Conservation (phyloP, 2,797 vertebrate species). For the Intellagama lesueurii region DNA sequence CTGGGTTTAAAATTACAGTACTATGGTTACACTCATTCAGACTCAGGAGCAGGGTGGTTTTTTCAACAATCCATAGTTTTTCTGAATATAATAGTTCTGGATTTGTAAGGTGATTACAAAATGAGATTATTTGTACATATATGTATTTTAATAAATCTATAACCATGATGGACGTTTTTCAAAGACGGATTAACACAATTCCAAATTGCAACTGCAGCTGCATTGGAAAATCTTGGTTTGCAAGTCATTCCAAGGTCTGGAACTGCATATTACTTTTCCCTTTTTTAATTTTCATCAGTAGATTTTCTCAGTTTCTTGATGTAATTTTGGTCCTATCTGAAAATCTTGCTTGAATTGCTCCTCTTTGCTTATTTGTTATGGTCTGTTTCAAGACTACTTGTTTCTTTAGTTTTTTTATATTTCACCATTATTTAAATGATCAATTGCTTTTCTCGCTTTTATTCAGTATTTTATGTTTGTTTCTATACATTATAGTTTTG, state of each 20-base stretch:
- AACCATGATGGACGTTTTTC: neutral
- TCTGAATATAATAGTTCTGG: slow-evolving; percentile 35
- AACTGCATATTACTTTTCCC: neutral
- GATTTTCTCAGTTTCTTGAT: slow-evolving; percentile 23
- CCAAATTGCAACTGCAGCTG: slow-evolving; percentile 19
- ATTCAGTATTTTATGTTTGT: neutral
- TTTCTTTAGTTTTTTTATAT: neutral
- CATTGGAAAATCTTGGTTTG: neutral
- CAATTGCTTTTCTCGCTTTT: neutral
- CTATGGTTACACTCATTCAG: slow-evolving; percentile 44
- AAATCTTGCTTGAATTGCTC: neutral
- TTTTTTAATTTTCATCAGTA: slow-evolving; percentile 20
- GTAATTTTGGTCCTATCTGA: neutral
- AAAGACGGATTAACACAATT: neutral
- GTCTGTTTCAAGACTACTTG: neutral
- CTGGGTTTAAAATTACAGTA: slow-evolving; percentile 33
- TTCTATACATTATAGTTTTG: neutral
- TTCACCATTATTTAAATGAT: neutral
- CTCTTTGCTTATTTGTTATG: neutral
- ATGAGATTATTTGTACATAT: slow-evolving; percentile 17
- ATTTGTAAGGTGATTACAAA: slow-evolving; percentile 25
- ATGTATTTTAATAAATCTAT: neutral
- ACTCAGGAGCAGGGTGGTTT: slow-evolving; percentile 48
- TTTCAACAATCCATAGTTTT: slow-evolving; percentile 23
- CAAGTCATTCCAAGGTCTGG: neutral